Conservation (phyloP, 2,888 invertebrate genomes). For the Gastrophysa polygoni region DNA sequence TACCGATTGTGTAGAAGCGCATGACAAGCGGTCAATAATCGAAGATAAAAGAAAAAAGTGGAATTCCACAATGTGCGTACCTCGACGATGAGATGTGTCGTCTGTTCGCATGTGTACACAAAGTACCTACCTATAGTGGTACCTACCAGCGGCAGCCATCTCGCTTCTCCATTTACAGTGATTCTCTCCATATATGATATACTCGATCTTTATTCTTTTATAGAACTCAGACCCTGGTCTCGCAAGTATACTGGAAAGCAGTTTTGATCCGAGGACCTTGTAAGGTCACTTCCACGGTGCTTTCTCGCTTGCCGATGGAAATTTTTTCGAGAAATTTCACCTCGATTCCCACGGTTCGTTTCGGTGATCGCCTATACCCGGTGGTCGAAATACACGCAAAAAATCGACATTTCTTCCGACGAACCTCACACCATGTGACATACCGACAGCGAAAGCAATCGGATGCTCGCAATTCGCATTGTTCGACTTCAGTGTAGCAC, state of each 20-base stretch:
- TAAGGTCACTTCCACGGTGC: constrained; percentile 53
- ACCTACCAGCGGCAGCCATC: constrained; percentile 26
- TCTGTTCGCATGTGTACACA: constrained; percentile 32
- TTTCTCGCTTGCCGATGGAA: constrained; percentile 21
- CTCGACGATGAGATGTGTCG: constrained; percentile 37
- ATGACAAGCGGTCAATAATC: constrained; percentile 24
- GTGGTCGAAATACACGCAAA: not conserved
- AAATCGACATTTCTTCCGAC: not conserved
- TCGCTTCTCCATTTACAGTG: constrained; percentile 61
- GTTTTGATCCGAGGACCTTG: constrained; percentile 56
- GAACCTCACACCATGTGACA: constrained; percentile 1
- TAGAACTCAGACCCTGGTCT: constrained; percentile 52
- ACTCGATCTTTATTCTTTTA: constrained; percentile 61
- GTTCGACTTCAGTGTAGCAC: not conserved
- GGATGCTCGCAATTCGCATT: not conserved
- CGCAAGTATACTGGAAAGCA: constrained; percentile 54
- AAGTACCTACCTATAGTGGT: constrained; percentile 7
- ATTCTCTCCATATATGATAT: constrained; percentile 61
- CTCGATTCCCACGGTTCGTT: constrained; percentile 12
- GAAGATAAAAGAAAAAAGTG: constrained; percentile 41
- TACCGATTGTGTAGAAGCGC: constrained; percentile 29
- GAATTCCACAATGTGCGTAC: constrained; percentile 40
- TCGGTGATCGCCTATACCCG: constrained; percentile 2
- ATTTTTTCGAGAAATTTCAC: constrained; percentile 25
- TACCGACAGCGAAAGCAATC: not conserved